phyloP scores from a whole-genome alignment of 64 coral and sea anemone genomes.

The Montipora cactus region DNA sequence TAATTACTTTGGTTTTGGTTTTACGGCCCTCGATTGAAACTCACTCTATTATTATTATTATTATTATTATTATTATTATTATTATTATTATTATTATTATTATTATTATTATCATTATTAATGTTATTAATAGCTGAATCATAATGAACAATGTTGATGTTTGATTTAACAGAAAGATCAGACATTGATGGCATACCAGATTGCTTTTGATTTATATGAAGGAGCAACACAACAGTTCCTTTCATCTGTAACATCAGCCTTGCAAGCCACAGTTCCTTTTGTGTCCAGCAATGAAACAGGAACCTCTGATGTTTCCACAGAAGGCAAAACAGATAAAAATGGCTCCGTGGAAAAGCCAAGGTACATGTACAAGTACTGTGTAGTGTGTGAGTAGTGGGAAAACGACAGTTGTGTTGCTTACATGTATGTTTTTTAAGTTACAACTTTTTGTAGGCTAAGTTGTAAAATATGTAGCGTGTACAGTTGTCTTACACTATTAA shows the following conservation, averaged over 20 bases:
- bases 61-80: background rate
- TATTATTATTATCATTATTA: background rate
- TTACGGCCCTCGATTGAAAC: too few relatives aligned
- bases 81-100: too few relatives aligned
- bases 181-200: constrained; percentile 99
- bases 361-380: background rate
- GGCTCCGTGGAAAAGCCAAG: constrained; percentile 24
- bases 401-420: too few relatives aligned
- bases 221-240: constrained; percentile 98
- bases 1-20: too few relatives aligned
- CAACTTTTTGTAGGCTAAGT: too few relatives aligned
- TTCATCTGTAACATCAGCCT: constrained; percentile 79
- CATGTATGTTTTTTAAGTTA: too few relatives aligned
- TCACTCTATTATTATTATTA: too few relatives aligned
- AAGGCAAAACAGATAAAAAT: constrained; percentile 71
- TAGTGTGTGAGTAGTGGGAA: too few relatives aligned
- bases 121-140: background rate
- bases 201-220: constrained; percentile 99
- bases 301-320: constrained; percentile 65
- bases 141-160: background rate
- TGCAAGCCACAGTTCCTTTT: constrained; percentile 90
- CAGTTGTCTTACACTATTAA: too few relatives aligned
- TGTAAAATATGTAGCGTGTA: too few relatives aligned
- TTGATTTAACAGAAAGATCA: constrained; percentile 88
- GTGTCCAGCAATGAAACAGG: constrained; percentile 49